Evolutionary conservation across 1,140 invertebrate species (phyloP).

Genomic region (Drosophila orena): DNA sequence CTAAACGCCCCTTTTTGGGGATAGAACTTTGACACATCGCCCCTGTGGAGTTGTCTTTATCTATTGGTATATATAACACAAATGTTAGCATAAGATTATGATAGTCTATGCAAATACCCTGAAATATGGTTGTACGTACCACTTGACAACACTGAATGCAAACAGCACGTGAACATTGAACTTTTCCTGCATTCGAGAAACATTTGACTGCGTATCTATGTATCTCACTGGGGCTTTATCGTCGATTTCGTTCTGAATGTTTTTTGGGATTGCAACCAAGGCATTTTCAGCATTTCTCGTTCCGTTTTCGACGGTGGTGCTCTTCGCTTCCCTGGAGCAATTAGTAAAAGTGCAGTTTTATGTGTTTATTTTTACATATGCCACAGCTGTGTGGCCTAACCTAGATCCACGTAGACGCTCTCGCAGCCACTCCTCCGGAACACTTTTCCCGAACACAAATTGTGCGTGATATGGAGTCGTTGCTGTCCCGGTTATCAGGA

Average conservation of each 20-base stretch:
- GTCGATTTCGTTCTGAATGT: constrained; percentile 56
- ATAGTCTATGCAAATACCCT: constrained; percentile 13
- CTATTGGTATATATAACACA: not conserved
- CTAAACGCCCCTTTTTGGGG: not conserved
- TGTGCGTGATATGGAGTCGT: constrained; percentile 75
- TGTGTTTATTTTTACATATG: constrained; percentile 79
- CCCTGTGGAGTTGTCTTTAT: constrained; percentile 1
- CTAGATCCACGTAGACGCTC: constrained; percentile 52
- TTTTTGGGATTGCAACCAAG: constrained; percentile 45
- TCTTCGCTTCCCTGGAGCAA: constrained; percentile 59
- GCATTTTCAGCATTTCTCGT: constrained; percentile 5
- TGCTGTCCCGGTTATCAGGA: constrained; percentile 59
- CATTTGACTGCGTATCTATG: constrained; percentile 37
- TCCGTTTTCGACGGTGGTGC: constrained; percentile 1
- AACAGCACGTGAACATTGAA: constrained; percentile 16
- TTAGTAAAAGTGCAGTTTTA: constrained; percentile 82
- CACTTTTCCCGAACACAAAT: constrained; percentile 60
- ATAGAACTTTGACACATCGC: not conserved
- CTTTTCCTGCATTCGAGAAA: constrained; percentile 10
- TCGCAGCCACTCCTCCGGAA: constrained; percentile 46
- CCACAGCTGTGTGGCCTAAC: constrained; percentile 78
- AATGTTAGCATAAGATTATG: not conserved
- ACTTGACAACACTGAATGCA: constrained; percentile 22
- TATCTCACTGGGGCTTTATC: constrained; percentile 51
- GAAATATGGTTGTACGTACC: not conserved